Evolutionary conservation across 2,888 invertebrate species (phyloP).

Genomic region (Catocala fraxini): DNA sequence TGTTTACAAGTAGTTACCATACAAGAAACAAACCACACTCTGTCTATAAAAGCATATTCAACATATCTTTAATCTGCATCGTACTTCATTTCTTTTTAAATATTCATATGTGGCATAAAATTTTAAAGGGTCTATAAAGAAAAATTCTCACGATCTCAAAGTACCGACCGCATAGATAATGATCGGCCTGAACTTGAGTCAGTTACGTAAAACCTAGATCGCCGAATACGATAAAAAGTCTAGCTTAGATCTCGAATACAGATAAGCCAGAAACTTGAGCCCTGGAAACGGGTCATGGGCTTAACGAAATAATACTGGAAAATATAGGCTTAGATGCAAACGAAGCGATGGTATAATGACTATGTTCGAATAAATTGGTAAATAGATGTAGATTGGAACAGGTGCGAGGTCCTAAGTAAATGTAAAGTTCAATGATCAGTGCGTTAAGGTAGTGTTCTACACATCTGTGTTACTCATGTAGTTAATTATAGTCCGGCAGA

Average conservation of each 20-base stretch:
- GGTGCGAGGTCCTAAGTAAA: conserved; percentile 46
- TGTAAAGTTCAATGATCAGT: conserved; percentile 51
- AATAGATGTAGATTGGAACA: conserved; percentile 45
- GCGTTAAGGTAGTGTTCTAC: conserved; percentile 30
- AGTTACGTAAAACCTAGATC: conserved; percentile 68
- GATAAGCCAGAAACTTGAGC: conserved; percentile 73
- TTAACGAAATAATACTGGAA: conserved; percentile 55
- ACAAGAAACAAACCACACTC: conserved; percentile 9
- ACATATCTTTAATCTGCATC: conserved; percentile 27
- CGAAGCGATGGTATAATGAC: conserved; percentile 24
- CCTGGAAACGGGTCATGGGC: conserved; percentile 73
- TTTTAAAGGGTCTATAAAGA: conserved; percentile 37
- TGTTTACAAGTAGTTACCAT: conserved; percentile 7
- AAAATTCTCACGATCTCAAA: conserved; percentile 48
- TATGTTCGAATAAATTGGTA: conserved; percentile 38
- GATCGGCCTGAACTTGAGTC: conserved; percentile 69
- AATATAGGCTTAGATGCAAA: conserved; percentile 38
- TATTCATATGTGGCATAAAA: conserved; percentile 45
- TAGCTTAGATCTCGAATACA: conserved; percentile 72
- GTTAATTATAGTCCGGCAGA: conserved; percentile 6
- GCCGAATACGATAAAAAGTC: conserved; percentile 64
- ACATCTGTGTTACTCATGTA: conserved; percentile 25
- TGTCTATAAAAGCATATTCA: conserved; percentile 23
- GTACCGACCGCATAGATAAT: conserved; percentile 57
- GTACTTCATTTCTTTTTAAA: conserved; percentile 39